Evolutionary conservation across 2,797 vertebrate species (phyloP), one percentile per base, ranked within the genome.

Genomic region (Enteromius fasciolatus): DNA sequence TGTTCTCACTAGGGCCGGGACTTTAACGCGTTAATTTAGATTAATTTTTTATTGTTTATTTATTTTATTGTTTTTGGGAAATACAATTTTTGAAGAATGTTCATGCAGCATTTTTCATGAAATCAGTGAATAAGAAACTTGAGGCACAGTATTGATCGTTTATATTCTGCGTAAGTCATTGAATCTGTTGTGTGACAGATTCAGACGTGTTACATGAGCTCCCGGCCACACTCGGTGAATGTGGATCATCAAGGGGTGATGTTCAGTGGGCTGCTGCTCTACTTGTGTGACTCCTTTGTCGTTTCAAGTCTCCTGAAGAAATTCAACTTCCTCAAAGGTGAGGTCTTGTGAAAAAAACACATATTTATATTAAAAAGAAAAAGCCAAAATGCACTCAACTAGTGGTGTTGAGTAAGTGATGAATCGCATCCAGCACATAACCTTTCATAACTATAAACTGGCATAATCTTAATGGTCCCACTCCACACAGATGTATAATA

Each of bases 281-380:
- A 99, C 90, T 96, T 99, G 91, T 99, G 97, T 0, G 97, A 99
- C 94, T 99, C 98, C 88, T 99, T 98, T 0, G 97, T 99, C 0
- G 95, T 96, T 31, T 96, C 98, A 23, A 96, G 96, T 82, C 96
- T 99, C 86, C 96, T 99, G 85, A 98, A 97, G 93, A 96, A 94
- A 84, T 99, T 98, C 91, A 92, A 92, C 86, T 99, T 99, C 91
- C 95, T 99, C 87, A 98, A 98, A 98, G 98, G 98, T 99, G 92
- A 90, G 61, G 9, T 20, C 7, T 3, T 48, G 10, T 69, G 15
- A 17, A 7, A 25, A 69, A 25, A 50, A 18, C 17, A 0, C 15
- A 2, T 5, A 5, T 17, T 48, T 5, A 48, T 17, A 46, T 69
- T 46, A 17, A 7, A 46, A 28, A 46, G 1, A 70, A 39, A 41